A percentile compares a stretch with the other conserved stretches of the same genome.
phyloP scores from a whole-genome alignment of 2,797 vertebrate species.

The Myotis findleyi region DNA sequence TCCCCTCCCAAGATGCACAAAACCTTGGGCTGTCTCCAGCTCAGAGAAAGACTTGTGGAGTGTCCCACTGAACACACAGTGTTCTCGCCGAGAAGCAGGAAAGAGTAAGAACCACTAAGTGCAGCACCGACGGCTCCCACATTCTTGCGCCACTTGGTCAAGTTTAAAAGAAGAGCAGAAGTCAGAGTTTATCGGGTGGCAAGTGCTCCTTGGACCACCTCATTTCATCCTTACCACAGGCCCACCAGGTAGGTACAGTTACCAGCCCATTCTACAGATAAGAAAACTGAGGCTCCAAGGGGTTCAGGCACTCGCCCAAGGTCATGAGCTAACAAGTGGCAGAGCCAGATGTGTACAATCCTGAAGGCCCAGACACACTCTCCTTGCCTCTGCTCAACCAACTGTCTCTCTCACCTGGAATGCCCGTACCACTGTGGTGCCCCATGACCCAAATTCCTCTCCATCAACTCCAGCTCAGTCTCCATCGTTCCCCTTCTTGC shows the following conservation, averaged over 20 bases:
- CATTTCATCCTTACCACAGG: background rate
- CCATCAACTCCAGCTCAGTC: background rate
- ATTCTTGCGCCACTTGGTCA: background rate
- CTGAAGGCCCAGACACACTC: background rate
- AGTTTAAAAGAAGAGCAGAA: background rate
- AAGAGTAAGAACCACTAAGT: fast-evolving
- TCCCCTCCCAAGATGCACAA: background rate
- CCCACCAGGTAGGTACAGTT: background rate
- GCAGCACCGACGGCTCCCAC: no score
- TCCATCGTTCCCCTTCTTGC: background rate
- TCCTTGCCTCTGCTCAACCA: background rate
- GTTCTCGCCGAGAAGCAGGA: background rate
- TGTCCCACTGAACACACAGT: background rate
- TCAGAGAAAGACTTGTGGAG: background rate
- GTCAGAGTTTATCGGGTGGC: background rate
- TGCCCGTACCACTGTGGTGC: fast-evolving
- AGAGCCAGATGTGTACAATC: background rate
- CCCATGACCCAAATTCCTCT: background rate
- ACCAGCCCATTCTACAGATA: background rate
- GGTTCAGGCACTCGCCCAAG: background rate
- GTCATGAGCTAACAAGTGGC: background rate
- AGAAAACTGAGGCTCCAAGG: background rate
- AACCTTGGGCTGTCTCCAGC: background rate
- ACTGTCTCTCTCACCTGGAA: background rate
- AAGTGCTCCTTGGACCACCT: no score